Evolutionary conservation across 2,113 vertebrate species (phyloP).

Genomic region (Peucedramus taeniatus): DNA sequence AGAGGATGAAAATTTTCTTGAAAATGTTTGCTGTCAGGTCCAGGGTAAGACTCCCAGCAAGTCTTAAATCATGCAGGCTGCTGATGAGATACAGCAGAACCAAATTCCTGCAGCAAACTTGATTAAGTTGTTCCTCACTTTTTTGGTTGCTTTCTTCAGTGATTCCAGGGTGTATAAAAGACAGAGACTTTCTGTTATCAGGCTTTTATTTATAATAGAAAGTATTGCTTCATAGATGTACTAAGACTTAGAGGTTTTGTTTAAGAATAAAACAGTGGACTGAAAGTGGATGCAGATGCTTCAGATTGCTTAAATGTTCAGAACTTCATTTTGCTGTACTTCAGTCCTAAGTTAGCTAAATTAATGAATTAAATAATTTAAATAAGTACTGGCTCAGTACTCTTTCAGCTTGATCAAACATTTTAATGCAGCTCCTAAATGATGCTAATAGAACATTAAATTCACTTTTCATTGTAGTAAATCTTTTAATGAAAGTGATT

Average conservation of each 20-base stretch:
- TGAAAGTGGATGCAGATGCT: not conserved
- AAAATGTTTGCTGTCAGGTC: not conserved
- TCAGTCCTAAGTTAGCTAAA: not conserved
- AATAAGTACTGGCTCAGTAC: not conserved
- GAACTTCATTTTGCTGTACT: not conserved
- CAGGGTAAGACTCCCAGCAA: not conserved
- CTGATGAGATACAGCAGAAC: not conserved
- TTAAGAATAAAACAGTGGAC: not conserved
- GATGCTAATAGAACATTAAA: not conserved
- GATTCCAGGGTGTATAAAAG: not conserved
- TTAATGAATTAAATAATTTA: not conserved
- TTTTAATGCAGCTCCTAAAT: not conserved
- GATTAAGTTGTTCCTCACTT: not conserved
- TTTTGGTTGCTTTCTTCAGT: not conserved
- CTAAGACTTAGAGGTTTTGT: not conserved
- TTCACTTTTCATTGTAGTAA: not conserved
- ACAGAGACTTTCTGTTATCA: not conserved
- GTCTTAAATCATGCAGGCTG: not conserved
- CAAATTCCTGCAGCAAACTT: not conserved
- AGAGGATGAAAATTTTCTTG: not conserved
- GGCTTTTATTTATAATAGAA: not conserved
- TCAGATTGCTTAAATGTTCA: not conserved
- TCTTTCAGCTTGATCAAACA: not conserved
- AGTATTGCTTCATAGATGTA: not conserved
- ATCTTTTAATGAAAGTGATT: not conserved